Evolutionary conservation across 2,888 invertebrate genomes (phyloP), one percentile per base, ranked within the genome.

Genomic region (Melieria picta): DNA sequence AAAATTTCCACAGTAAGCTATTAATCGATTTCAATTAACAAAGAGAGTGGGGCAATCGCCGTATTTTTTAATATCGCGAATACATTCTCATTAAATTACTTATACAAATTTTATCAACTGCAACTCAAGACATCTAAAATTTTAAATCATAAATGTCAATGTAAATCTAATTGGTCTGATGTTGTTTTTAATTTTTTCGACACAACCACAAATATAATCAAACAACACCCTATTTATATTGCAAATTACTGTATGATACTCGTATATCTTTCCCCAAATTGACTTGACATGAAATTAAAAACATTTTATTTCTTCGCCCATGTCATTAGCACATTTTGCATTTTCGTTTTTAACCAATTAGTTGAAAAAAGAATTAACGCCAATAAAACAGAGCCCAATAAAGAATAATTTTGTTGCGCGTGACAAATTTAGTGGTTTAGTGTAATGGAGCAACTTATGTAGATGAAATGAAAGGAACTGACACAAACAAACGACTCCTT

Each of bases 91-190:
- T 50, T 50, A 10, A 50, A 50, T 50, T 50, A 50, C 50, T 50
- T 3, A 3, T 50, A 7, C 50, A 50, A 50, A 50, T 50, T 50
- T 50, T 50, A 10, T 50, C 9, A 50, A 50, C 50, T 50, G 9
- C 11, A 50, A 50, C 9, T 50, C 11, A 50, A 50, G 11, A 2
- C 9, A 3, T 11, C 50, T 50, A 50, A 50, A 50, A 50, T 3
- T 11, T 10, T 50, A 50, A 50, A 50, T 9, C 65, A 69, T 64
- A 69, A 79, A 79, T 79, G 77, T 77, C 76, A 74, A 82, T 80
- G 79, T 79, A 78, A 80, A 78, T 79, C 80, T 77, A 80, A 82
- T 81, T 80, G 78, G 79, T 80, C 79, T 80, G 55, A 47, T 65
- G 42, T 65, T 55, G 13, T 57, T 11, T 46, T 56, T 16, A 45